phyloP scores from a whole-genome alignment of 2,113 vertebrate species.

The Cromileptes altivelis region DNA sequence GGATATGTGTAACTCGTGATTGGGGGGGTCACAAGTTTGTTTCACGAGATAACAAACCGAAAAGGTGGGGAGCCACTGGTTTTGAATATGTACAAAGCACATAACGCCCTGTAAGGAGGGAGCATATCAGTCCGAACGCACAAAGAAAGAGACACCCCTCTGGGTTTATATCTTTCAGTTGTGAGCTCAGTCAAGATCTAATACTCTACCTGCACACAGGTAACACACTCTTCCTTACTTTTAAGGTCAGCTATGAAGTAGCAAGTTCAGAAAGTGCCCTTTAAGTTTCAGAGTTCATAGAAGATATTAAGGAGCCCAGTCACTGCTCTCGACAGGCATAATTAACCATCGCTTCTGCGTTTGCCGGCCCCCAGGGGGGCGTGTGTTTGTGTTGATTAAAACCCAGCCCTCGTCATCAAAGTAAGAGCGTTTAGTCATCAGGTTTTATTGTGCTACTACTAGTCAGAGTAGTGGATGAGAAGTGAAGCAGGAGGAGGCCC shows the following conservation, averaged over 20 bases:
- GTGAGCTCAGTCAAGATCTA: neutral
- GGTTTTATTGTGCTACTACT: neutral
- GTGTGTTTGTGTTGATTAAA: conserved; percentile 43
- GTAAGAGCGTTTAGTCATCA: neutral
- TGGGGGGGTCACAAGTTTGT: neutral
- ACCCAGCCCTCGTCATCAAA: neutral
- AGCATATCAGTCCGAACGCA: neutral
- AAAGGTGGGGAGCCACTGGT: neutral
- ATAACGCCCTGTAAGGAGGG: neutral
- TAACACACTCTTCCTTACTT: conserved; percentile 3
- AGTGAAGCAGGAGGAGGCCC: neutral
- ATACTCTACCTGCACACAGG: neutral
- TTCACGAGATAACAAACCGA: neutral
- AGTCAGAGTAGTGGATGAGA: neutral
- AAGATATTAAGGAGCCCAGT: conserved; percentile 33
- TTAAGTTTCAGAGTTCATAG: conserved; percentile 46
- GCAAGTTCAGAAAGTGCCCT: conserved; percentile 10
- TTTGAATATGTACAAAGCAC: neutral
- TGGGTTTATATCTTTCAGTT: neutral
- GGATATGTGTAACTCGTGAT: neutral
- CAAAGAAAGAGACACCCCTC: neutral
- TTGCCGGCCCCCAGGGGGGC: neutral
- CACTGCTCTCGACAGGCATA: conserved; percentile 30
- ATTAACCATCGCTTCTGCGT: conserved; percentile 28
- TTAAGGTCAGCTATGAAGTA: conserved; percentile 48